These are phyloP conservation scores for Bombylius discolor DNA, from an alignment of 2,888 invertebrate genomes.

Conservation along the genomic window DNA sequence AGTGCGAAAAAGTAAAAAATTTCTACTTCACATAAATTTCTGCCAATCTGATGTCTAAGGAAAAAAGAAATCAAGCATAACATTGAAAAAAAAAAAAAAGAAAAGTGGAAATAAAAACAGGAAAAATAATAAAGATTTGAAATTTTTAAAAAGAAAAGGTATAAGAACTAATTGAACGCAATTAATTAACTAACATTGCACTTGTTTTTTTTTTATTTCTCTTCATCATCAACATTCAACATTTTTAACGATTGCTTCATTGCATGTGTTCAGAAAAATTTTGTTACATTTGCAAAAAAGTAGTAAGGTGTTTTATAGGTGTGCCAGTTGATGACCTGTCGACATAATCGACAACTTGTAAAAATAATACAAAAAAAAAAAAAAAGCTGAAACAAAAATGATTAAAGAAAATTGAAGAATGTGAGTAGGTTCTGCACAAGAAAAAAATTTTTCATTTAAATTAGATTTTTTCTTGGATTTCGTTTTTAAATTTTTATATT, in stretches of 20 bases:
- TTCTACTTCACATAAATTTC: slow-evolving; percentile 12
- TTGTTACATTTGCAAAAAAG: not conserved
- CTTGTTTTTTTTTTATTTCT: slow-evolving; percentile 4
- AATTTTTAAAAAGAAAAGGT: not conserved
- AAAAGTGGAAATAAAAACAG: not conserved
- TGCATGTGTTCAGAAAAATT: too few species aligned
- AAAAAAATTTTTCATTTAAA: too few species aligned
- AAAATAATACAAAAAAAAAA: not conserved
- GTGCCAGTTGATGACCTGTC: not conserved
- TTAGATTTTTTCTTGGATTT: too few species aligned
- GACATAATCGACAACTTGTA: not conserved
- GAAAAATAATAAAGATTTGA: not conserved
- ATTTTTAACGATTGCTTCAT: too few species aligned
- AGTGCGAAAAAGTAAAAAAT: slow-evolving; percentile 3
- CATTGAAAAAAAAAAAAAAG: too few species aligned
- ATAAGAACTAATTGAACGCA: slow-evolving; percentile 7
- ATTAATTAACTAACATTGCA: slow-evolving; percentile 13
- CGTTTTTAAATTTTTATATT: too few species aligned
- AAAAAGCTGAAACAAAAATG: too few species aligned
- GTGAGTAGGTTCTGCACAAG: too few species aligned
- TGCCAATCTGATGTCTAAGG: slow-evolving; percentile 5
- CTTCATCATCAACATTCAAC: not conserved
- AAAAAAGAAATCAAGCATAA: too few species aligned
- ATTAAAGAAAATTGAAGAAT: too few species aligned
- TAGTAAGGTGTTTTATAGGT: not conserved